Conservation (phyloP, 2,888 invertebrate species). For the Epistrophella euchroma region DNA sequence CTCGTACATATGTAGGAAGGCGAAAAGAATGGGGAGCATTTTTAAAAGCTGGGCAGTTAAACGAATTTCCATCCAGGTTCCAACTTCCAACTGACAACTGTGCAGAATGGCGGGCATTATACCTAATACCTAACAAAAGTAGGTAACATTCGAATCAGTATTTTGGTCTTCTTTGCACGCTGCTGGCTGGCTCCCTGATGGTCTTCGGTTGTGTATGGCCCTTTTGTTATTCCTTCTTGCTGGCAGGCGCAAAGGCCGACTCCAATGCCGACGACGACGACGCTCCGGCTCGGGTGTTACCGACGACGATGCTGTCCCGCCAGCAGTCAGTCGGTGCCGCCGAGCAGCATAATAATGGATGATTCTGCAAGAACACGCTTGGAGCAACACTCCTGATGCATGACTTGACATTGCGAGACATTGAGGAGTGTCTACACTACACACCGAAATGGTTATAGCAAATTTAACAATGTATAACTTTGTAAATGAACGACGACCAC, state of each 20-base stretch:
- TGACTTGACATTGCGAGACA: slow-evolving; percentile 69
- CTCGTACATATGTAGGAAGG: background rate
- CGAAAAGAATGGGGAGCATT: slow-evolving; percentile 27
- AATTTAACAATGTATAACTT: slow-evolving; percentile 12
- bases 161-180: slow-evolving; percentile 7
- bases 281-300: slow-evolving; percentile 22
- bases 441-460: slow-evolving; percentile 5
- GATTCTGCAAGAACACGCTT: slow-evolving; percentile 61
- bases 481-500: background rate
- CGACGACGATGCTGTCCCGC: slow-evolving; percentile 27
- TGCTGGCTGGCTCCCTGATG: slow-evolving; percentile 54
- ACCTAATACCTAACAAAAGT: too few species aligned
- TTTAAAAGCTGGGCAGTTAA: slow-evolving; percentile 36
- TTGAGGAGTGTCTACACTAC: slow-evolving; percentile 41
- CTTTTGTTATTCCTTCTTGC: slow-evolving; percentile 66
- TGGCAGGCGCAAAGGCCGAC: slow-evolving; percentile 21
- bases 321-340: slow-evolving; percentile 10
- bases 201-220: slow-evolving; percentile 48
- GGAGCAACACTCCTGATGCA: slow-evolving; percentile 66
- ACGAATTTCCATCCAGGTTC: slow-evolving; percentile 64
- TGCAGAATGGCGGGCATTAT: slow-evolving; percentile 65
- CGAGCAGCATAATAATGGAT: slow-evolving; percentile 49
- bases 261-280: background rate
- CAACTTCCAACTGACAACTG: slow-evolving; percentile 68
- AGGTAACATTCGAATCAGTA: slow-evolving; percentile 65